Evolutionary conservation across 2,113 vertebrate species (phyloP).

Genomic region (Platysternon megacephalum): DNA sequence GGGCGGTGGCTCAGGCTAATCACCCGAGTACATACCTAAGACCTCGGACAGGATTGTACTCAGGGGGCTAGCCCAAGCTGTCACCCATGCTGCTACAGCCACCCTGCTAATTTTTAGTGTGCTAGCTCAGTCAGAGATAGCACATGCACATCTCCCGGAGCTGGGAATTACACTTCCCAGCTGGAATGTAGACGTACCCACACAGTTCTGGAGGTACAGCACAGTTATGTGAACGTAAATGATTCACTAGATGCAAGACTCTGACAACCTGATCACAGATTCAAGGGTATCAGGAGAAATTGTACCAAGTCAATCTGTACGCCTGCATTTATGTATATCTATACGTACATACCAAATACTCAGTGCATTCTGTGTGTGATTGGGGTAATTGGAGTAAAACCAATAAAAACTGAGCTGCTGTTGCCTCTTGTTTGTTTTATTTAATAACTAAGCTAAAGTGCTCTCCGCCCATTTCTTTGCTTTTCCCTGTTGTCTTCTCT

Average conservation of each 20-base stretch:
- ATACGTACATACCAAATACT: fast-evolving
- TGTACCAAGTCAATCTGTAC: background rate
- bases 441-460: background rate
- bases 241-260: too few relatives aligned
- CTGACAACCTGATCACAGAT: background rate
- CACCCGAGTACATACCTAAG: background rate
- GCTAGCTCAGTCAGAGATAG: too few relatives aligned
- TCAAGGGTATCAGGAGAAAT: fast-evolving
- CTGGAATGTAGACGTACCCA: fast-evolving
- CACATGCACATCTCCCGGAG: too few relatives aligned
- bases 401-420: slow-evolving; percentile 21
- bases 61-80: background rate
- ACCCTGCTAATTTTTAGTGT: too few relatives aligned
- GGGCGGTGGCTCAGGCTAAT: background rate
- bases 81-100: too few relatives aligned
- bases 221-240: fast-evolving
- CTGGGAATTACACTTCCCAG: too few relatives aligned
- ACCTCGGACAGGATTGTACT: background rate
- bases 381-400: background rate
- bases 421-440: background rate
- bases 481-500: background rate
- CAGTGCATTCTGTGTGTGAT: background rate
- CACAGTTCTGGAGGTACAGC: background rate
- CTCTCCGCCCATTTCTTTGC: fast-evolving
- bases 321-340: fast-evolving